Evolutionary conservation across 1,140 invertebrate genomes (phyloP).

Genomic region (Drosophila carrolli): DNA sequence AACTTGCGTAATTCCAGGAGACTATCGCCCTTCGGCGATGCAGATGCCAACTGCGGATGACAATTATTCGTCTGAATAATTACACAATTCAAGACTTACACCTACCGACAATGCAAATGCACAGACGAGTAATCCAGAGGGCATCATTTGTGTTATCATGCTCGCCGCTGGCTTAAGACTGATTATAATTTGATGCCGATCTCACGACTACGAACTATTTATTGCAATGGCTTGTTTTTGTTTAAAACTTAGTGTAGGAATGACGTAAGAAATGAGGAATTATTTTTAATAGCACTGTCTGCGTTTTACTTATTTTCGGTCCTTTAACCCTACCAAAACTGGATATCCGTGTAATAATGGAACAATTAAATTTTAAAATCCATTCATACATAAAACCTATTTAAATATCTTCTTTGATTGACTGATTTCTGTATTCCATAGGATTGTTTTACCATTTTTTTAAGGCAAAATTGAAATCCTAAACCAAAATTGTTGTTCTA

Average conservation of each 20-base stretch:
- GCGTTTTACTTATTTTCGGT: too few species aligned
- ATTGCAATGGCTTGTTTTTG: conserved; percentile 19
- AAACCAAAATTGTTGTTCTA: too few species aligned
- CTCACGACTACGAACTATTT: conserved; percentile 16
- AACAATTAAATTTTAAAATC: too few species aligned
- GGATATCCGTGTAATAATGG: too few species aligned
- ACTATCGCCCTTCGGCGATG: conserved; percentile 21
- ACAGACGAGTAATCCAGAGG: conserved; percentile 15
- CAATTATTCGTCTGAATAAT: not conserved
- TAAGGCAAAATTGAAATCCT: too few species aligned
- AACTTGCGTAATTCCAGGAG: too few species aligned
- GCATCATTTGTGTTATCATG: conserved; percentile 47
- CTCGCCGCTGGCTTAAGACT: conserved; percentile 21
- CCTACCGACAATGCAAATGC: conserved; percentile 36
- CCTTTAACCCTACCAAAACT: too few species aligned
- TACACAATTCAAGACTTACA: not conserved
- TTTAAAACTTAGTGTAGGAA: not conserved
- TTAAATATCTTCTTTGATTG: too few species aligned
- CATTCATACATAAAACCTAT: too few species aligned
- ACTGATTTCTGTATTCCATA: too few species aligned
- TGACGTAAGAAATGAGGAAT: conserved; percentile 15
- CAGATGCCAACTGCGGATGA: conserved; percentile 19
- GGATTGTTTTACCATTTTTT: too few species aligned
- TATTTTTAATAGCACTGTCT: too few species aligned
- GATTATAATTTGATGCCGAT: conserved; percentile 50